Percentiles rank a stretch among this genome's conserved stretches.
phyloP scores from a whole-genome alignment of 23 tunicate genomes.

The Clavelina lepadiformis region DNA sequence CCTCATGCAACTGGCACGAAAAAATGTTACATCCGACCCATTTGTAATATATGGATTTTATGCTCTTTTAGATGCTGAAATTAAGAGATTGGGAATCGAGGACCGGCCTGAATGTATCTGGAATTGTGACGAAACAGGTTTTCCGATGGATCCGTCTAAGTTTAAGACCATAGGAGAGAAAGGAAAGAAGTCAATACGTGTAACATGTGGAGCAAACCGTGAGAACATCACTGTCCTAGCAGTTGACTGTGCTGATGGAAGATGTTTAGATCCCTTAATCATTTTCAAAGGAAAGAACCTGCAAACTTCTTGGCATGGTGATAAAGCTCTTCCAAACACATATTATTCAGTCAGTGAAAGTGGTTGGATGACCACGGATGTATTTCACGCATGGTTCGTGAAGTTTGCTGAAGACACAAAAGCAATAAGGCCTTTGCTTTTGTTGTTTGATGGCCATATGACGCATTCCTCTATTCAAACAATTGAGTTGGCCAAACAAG shows the following conservation, averaged over 20 bases:
- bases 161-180: neutral
- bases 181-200: conserved; percentile 1
- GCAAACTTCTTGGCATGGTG: conserved; percentile 9
- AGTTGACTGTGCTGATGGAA: conserved; percentile 3
- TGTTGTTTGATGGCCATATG: conserved; percentile 21
- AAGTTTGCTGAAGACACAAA: conserved; percentile 5
- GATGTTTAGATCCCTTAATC: conserved; percentile 3
- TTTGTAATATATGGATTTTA: conserved; percentile 16
- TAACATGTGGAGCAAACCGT: conserved; percentile 1
- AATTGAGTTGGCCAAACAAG: conserved; percentile 12
- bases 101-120: conserved; percentile 9
- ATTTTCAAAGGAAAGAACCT: conserved; percentile 16
- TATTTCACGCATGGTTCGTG: conserved; percentile 13
- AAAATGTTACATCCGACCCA: conserved; percentile 8
- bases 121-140: conserved; percentile 3
- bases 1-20: conserved; percentile 1
- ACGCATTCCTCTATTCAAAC: conserved; percentile 12
- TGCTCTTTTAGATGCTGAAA: neutral
- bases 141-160: conserved; percentile 3
- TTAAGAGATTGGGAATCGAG: conserved; percentile 1
- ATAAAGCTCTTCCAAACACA: conserved; percentile 13
- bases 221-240: conserved; percentile 5
- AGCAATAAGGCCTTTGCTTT: conserved; percentile 1
- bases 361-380: conserved; percentile 13
- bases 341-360: conserved; percentile 10